Evolutionary conservation across 2,113 vertebrate species (phyloP), one percentile per base, ranked within the genome.

Genomic region (Tauraco erythrolophus): DNA sequence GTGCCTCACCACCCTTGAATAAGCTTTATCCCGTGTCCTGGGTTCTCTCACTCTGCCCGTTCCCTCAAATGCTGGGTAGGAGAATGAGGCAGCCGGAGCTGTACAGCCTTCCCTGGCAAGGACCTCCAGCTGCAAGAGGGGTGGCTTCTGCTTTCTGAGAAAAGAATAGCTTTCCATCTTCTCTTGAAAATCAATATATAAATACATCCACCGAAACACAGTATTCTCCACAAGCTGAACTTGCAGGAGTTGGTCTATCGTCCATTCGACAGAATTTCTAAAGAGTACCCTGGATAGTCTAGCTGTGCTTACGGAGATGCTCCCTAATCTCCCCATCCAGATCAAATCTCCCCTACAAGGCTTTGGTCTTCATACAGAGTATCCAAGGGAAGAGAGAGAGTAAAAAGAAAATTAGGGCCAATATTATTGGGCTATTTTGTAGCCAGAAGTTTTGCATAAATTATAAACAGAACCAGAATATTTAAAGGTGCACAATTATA

Each of bases 401-500:
- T 14, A 60, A 87, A 86, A 69, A 30, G 14, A n/a, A 80, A 95
- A 66, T 9, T 5, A n/a, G 18, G 7, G 10, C 23, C 22, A 28
- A 56, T 35, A 64, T 62, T 37, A 64, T 46, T 8, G 14, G 25
- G 17, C 1, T 33, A 17, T 60, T 62, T 21, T 57, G 14, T 68
- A 94, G 51, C 22, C 76, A 96, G 76, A 70, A 48, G 28, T 77
- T 94, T 92, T 79, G 70, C 56, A 61, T 58, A 31, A 37, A n/a
- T 76, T 89, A 41, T 84, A 94, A 97, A 95, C 69, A 96, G 50
- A 91, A 92, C 58, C 88, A 89, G 93, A 94, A 94, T 22, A 23
- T 60, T 95, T 92, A 97, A 97, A 98, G 94, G 94, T 84, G 54
- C n/a, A 77, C 58, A 66, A 58, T 75, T 95, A 91, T 61, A 92